Conservation (phyloP, 64 coral and sea anemone genomes). For the Dendronephthya gigantea region DNA sequence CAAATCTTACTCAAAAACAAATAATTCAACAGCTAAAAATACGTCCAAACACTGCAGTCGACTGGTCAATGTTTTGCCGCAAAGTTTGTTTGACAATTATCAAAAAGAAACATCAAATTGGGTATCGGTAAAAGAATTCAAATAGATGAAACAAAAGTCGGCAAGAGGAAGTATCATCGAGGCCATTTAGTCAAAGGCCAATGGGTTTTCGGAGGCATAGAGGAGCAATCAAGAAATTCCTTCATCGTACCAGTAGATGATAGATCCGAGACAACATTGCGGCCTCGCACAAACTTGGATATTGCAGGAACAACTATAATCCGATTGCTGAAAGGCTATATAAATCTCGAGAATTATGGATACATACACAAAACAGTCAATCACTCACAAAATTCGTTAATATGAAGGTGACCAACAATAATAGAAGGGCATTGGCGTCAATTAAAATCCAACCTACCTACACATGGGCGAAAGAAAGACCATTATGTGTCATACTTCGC, state of each 20-base stretch:
- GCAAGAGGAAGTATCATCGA: not conserved
- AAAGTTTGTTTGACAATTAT: not conserved
- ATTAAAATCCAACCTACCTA: not conserved
- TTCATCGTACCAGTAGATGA: not conserved
- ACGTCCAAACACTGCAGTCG: not conserved
- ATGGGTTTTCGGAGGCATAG: conserved; percentile 6
- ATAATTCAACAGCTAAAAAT: not conserved
- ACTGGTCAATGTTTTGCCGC: not conserved
- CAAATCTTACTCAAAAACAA: not conserved
- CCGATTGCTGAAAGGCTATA: conserved; percentile 1
- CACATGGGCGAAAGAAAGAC: not conserved
- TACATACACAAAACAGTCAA: no score
- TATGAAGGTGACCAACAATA: no score
- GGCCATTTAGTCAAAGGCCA: not conserved
- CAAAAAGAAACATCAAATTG: not conserved
- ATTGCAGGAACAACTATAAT: not conserved
- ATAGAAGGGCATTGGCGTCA: no score
- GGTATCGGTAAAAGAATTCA: not conserved
- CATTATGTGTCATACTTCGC: not conserved
- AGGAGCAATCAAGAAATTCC: not conserved
- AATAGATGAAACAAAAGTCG: no score
- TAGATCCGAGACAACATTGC: not conserved
- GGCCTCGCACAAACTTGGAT: not conserved
- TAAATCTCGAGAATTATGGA: conserved; percentile 2
- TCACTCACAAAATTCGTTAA: no score